These are phyloP conservation scores for Andrena camellia DNA, from an alignment of 2,888 invertebrate genomes.

Conservation along the genomic window DNA sequence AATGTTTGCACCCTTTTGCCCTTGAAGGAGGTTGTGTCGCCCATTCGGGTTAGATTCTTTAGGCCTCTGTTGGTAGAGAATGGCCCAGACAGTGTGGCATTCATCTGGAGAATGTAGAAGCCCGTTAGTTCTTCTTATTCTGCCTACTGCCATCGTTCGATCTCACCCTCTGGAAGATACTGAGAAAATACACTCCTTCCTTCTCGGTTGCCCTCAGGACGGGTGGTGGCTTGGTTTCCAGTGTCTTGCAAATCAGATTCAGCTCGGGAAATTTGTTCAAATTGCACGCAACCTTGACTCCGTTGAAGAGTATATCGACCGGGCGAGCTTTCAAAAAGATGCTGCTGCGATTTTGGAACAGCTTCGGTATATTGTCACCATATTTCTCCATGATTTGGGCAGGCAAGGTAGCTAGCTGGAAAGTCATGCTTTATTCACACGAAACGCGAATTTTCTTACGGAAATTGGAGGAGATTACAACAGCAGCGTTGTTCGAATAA, in stretches of 20 bases:
- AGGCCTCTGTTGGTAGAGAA: slow-evolving; percentile 87
- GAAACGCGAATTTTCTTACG: not conserved
- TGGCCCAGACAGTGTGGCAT: slow-evolving; percentile 86
- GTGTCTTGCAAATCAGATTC: slow-evolving; percentile 66
- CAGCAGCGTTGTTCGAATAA: too few relatives aligned
- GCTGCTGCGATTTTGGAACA: slow-evolving; percentile 86
- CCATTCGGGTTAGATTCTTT: slow-evolving; percentile 85
- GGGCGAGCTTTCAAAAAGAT: slow-evolving; percentile 86
- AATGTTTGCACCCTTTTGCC: slow-evolving; percentile 79
- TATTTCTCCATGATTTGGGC: slow-evolving; percentile 85
- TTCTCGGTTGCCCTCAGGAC: slow-evolving; percentile 59
- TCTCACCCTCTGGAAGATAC: slow-evolving; percentile 60
- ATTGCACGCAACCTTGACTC: slow-evolving; percentile 86
- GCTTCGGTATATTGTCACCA: slow-evolving; percentile 86
- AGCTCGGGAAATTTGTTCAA: slow-evolving; percentile 72
- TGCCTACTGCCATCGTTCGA: not conserved
- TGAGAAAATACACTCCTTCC: slow-evolving; percentile 65
- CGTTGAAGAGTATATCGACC: slow-evolving; percentile 87
- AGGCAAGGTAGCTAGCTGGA: slow-evolving; percentile 85
- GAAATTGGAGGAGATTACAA: too few relatives aligned
- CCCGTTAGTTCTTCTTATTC: not conserved
- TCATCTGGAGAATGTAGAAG: slow-evolving; percentile 84
- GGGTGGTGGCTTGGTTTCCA: slow-evolving; percentile 63
- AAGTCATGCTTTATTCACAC: slow-evolving; percentile 56
- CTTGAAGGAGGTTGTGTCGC: slow-evolving; percentile 86